These are phyloP conservation scores for Forbesichthys papilliferus DNA, from an alignment of 2,113 vertebrate genomes.

Conservation along the genomic window DNA sequence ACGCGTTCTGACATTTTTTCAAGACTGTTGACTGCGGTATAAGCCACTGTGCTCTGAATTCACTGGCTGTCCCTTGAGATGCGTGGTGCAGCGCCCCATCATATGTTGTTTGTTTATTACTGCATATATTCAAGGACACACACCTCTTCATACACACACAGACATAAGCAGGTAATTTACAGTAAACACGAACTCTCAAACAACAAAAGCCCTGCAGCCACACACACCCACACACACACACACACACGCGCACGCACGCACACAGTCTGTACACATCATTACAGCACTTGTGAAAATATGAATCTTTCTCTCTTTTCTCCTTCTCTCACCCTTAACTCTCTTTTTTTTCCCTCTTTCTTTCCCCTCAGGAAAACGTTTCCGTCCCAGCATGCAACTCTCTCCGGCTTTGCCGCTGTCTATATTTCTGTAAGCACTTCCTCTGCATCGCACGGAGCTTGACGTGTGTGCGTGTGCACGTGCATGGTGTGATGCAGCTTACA, in stretches of 20 bases:
- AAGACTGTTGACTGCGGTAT: background rate
- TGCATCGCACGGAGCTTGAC: background rate
- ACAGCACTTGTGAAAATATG: background rate
- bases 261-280: background rate
- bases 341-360: conserved; percentile 25
- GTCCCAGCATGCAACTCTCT: conserved; percentile 95
- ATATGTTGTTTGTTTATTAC: conserved; percentile 22
- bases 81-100: conserved; percentile 17
- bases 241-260: conserved; percentile 1
- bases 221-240: background rate
- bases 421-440: conserved; percentile 88
- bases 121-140: conserved; percentile 14
- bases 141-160: conserved; percentile 15
- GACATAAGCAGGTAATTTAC: conserved; percentile 1
- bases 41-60: conserved; percentile 30
- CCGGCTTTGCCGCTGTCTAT: conserved; percentile 93
- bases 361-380: conserved; percentile 94
- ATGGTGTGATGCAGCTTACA: conserved; percentile 2
- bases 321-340: background rate
- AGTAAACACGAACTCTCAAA: background rate
- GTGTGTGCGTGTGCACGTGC: conserved; percentile 3
- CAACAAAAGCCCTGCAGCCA: background rate
- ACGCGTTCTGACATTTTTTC: background rate
- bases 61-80: conserved; percentile 8
- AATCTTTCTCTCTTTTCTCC: conserved; percentile 1